A percentile compares a stretch with the other conserved stretches of the same genome.
These are phyloP conservation scores for Syrrhaptes paradoxus DNA, from an alignment of 2,113 vertebrate genomes.

Conservation along the genomic window DNA sequence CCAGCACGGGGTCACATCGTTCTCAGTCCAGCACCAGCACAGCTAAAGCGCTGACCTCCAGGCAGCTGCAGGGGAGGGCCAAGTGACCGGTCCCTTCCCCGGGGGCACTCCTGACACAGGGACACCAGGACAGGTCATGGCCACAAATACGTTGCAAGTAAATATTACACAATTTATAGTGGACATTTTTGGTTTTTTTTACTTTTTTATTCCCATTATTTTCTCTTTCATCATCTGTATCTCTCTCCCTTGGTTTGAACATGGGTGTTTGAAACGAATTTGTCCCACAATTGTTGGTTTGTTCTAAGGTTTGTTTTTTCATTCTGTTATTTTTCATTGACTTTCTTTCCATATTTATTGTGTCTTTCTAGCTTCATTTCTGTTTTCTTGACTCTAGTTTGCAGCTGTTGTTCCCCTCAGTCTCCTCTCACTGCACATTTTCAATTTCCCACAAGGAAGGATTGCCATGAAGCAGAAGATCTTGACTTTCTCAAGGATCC, in stretches of 20 bases:
- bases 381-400: not conserved
- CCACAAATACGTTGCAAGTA: not conserved
- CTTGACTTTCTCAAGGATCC: not conserved
- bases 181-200: accelerated
- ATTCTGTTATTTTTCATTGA: not conserved
- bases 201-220: not conserved
- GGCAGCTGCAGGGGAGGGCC: not conserved
- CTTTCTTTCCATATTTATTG: not conserved
- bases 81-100: not conserved
- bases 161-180: not conserved
- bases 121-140: not conserved
- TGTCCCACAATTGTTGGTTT: not conserved
- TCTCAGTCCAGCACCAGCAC: not conserved
- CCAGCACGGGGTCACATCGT: not conserved
- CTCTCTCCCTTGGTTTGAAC: not conserved
- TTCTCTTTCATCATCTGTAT: not conserved
- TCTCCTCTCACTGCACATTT: not conserved
- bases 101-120: not conserved
- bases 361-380: not conserved
- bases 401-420: not conserved
- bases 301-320: not conserved
- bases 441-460: not conserved
- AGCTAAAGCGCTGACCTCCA: not conserved
- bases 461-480: not conserved
- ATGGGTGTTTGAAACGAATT: not conserved